Evolutionary conservation across 2,888 invertebrate genomes (phyloP), one percentile per base, ranked within the genome.

Genomic region (Phorcus lineatus): DNA sequence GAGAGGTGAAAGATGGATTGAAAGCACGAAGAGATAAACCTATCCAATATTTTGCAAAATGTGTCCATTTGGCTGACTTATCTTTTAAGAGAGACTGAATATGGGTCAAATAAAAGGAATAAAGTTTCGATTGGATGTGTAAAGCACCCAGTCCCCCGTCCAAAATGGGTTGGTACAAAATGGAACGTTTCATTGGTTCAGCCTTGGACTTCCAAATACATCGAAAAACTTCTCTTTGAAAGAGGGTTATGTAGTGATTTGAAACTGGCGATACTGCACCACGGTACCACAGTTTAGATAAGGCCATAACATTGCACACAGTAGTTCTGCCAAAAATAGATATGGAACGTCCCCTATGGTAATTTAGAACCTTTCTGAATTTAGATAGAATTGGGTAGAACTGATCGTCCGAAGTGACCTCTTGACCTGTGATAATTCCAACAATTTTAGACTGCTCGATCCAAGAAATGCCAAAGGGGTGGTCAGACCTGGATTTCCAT

Each of bases 1-100:
- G 76, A 62, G 40, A 54, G 36, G 70, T 31, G 40, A 82, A 66
- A 13, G 19, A 24, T 24, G 70, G 53, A 55, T 78, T 74, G n/a
- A 66, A 36, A 13, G 52, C 16, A 52, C 77, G 47, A 19, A 83
- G 55, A 28, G 74, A 66, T 19, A 83, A 40, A 16, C 83, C 81
- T 52, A 83, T 66, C 83, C 81, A 83, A 66, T 83, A 81, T 75
- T 81, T 79, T 19, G 83, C 80, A 78, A 83, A 81, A 74, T 77
- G 77, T 1, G 31, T 40, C 83, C 83, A 83, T 67, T 67, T 77
- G 13, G 80, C 81, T 11, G 76, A 52, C 19, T 36, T 16, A 62
- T 70, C 16, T 52, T 22, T 79, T 6, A 79, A 53, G 16, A 82
- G 22, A 24, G 74, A 74, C 40, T 80, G 80, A 22, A 80, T 7